These are phyloP conservation scores for Boloria selene DNA, from an alignment of 2,888 invertebrate species.

Conservation along the genomic window DNA sequence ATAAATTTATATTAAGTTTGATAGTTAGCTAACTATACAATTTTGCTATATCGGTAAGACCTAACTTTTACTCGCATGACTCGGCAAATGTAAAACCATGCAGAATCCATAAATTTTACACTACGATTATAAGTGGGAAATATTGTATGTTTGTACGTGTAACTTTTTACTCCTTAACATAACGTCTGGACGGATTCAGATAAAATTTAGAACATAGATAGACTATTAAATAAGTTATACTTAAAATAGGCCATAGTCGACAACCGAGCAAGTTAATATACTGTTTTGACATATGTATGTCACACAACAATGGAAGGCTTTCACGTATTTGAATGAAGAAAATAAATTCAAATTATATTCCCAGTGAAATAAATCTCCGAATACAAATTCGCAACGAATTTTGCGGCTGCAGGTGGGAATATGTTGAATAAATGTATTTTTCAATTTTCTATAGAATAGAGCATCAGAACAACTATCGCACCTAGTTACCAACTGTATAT, in stretches of 20 bases:
- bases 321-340: conserved; percentile 24
- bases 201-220: too few species aligned
- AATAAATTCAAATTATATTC: conserved; percentile 33
- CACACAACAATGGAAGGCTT: conserved; percentile 18
- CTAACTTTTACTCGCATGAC: conserved; percentile 4
- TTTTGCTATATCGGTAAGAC: conserved; percentile 1
- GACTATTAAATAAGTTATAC: too few species aligned
- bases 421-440: conserved; percentile 39
- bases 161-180: too few species aligned
- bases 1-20: conserved; percentile 16
- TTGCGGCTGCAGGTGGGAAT: conserved; percentile 36
- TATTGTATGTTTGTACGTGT: too few species aligned
- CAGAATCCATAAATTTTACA: background rate
- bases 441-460: conserved; percentile 35
- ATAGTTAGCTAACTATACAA: background rate
- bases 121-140: too few species aligned
- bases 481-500: conserved; percentile 6
- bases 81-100: background rate
- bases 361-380: conserved; percentile 30
- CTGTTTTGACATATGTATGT: conserved; percentile 8
- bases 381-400: conserved; percentile 32
- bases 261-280: background rate
- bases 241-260: too few species aligned
- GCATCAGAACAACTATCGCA: conserved; percentile 22
- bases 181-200: too few species aligned